A percentile compares a stretch with the other conserved stretches of the same genome.
Conservation (phyloP, 1,140 invertebrate species). For the Cyrtorhinus lividipennis region DNA sequence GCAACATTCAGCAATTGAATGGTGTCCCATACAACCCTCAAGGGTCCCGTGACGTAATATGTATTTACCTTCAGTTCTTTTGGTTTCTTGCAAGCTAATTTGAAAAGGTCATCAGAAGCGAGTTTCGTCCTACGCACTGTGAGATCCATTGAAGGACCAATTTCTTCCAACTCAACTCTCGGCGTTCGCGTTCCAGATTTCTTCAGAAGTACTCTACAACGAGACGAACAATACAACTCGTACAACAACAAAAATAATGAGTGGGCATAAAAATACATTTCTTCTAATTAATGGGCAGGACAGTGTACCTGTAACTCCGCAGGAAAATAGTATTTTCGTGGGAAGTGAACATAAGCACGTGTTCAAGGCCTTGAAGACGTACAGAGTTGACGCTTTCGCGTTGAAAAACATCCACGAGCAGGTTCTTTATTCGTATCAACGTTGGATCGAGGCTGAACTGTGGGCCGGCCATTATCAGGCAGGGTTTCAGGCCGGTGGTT, state of each 20-base stretch:
- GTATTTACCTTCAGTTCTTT: conserved; percentile 54
- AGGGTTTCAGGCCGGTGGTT: conserved; percentile 71
- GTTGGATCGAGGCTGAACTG: conserved; percentile 71
- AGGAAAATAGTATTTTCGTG: conserved; percentile 64
- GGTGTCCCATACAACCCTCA: too few species aligned
- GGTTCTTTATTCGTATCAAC: conserved; percentile 66
- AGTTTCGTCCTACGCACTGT: conserved; percentile 68
- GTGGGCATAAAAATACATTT: too few species aligned
- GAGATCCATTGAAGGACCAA: conserved; percentile 87
- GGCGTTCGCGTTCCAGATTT: conserved; percentile 81
- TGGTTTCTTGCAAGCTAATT: conserved; percentile 69
- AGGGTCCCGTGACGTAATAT: neutral
- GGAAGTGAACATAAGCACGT: conserved; percentile 78
- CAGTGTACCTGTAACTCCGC: conserved; percentile 78
- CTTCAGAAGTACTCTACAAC: conserved; percentile 63
- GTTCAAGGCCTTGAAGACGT: conserved; percentile 80
- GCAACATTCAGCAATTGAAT: too few species aligned
- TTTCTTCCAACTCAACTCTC: conserved; percentile 81
- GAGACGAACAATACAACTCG: conserved; percentile 16
- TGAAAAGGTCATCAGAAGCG: conserved; percentile 81
- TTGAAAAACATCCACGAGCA: conserved; percentile 87
- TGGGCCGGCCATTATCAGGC: conserved; percentile 86
- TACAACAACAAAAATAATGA: conserved; percentile 8
- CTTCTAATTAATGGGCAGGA: too few species aligned
- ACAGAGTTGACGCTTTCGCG: conserved; percentile 63